Conservation (phyloP, 2,888 invertebrate genomes). For the Hirtodrosophila histrioides region DNA sequence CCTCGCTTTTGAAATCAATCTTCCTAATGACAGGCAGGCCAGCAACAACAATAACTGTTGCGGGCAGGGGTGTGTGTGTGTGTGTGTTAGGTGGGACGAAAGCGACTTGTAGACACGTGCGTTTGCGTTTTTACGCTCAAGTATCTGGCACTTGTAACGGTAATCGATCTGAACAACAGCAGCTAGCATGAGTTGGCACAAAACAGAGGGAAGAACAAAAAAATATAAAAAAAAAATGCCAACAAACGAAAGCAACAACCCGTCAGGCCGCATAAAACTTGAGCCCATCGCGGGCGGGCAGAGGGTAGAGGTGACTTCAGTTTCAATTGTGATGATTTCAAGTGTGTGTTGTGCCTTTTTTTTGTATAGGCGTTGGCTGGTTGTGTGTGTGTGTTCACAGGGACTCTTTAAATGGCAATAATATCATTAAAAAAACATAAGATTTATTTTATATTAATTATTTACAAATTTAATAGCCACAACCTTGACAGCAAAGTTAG, state of each 20-base stretch:
- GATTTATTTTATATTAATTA: no score
- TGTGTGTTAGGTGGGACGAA: not conserved
- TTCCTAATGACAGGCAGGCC: constrained; percentile 72
- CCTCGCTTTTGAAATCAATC: constrained; percentile 74
- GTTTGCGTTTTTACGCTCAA: constrained; percentile 70
- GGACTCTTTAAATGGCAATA: no score
- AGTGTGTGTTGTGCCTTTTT: constrained; percentile 41
- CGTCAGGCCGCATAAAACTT: constrained; percentile 39
- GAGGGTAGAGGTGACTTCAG: constrained; percentile 4
- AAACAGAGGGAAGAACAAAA: constrained; percentile 9
- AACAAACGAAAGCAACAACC: constrained; percentile 35
- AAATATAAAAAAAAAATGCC: constrained; percentile 13
- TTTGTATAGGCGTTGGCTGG: not conserved
- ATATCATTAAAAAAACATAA: no score
- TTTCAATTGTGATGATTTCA: constrained; percentile 46
- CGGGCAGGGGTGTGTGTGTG: not conserved
- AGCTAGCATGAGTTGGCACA: constrained; percentile 48
- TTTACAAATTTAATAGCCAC: no score
- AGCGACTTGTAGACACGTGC: constrained; percentile 68
- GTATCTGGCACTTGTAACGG: constrained; percentile 75
- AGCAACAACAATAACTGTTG: constrained; percentile 18
- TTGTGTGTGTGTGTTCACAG: no score
- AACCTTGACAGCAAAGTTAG: no score
- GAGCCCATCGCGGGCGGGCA: not conserved
- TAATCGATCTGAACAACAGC: constrained; percentile 74